Percentiles rank a stretch among this genome's conserved stretches.
phyloP scores from a whole-genome alignment of 2,113 vertebrate species.

The Zapornia atra region DNA sequence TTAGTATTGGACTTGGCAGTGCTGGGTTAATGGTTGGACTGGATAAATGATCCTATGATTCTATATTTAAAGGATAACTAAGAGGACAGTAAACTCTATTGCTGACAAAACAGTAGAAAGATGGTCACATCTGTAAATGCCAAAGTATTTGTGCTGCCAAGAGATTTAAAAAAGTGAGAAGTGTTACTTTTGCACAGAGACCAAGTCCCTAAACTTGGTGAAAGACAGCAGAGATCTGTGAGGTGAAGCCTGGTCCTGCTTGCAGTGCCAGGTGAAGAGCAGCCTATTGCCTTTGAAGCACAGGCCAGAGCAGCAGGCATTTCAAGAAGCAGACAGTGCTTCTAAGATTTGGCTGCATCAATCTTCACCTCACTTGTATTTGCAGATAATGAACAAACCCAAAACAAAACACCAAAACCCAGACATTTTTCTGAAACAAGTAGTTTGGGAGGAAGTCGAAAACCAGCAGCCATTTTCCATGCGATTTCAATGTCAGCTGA shows the following conservation, averaged over 20 bases:
- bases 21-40: too few species aligned
- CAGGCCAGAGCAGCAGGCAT: background rate
- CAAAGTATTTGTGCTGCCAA: background rate
- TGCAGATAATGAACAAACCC: background rate
- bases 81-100: background rate
- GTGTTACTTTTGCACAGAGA: background rate
- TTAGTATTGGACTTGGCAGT: too few species aligned
- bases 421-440: background rate
- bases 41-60: too few species aligned
- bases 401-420: background rate
- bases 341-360: background rate
- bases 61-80: background rate
- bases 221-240: background rate
- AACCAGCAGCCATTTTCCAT: background rate
- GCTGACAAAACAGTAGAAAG: background rate
- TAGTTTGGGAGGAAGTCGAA: background rate
- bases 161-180: background rate
- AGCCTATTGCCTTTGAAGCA: background rate
- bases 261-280: background rate
- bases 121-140: background rate
- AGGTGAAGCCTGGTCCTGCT: background rate
- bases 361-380: background rate
- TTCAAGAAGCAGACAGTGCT: background rate
- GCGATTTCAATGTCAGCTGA: background rate
- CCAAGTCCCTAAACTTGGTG: background rate